Base-by-base conservation (phyloP, 1,140 invertebrate species). In the Trachymyrmex septentrionalis region DNA sequence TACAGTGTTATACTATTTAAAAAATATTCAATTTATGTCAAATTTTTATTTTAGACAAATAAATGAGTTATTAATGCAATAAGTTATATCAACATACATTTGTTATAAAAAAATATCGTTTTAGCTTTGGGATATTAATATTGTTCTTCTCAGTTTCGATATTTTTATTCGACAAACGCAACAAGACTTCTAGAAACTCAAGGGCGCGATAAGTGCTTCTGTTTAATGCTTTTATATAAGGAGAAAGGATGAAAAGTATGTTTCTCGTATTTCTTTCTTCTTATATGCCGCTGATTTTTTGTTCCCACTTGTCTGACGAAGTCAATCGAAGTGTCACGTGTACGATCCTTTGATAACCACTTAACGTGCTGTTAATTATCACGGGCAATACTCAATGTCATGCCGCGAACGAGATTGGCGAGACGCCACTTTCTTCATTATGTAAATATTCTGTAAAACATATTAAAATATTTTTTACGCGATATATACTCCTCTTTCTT, bases 311-410 rank as follows among this genome's bases (percentile, higher is more conserved):
- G 27, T 69, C 77, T 19, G 24, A 30, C 53, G 50, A 72, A 76
- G 34, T 59, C 53, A 72, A 71, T 66, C 38, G 50, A 34, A 67
- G 19, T 21, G 27, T 73, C 61, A 59, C 6, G 27, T 24, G 71
- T 50, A 63, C 16, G 27, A 21, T 12, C 50, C 1, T 50, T 59
- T 24, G 57, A 76, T 55, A 71, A 53, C n/a, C 48, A 63, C 78
- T 86, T 75, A 53, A 85, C 55, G 53, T 48, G 75, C 75, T 81
- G 63, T 90, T 90, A 90, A 89, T 90, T 89, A 90, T 88, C 63
- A 77, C 53, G 38, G 10, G 53, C 38, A 34, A 84, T 84, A 6
- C 44, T 63, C 38, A n/a, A 14, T 61, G 69, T 84, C 80, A 63
- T 34, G 80, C 57, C 19, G 38, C 66, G n/a, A 81, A 71, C 64